Conservation (phyloP, 1,140 invertebrate species). For the Psix sp. region DNA sequence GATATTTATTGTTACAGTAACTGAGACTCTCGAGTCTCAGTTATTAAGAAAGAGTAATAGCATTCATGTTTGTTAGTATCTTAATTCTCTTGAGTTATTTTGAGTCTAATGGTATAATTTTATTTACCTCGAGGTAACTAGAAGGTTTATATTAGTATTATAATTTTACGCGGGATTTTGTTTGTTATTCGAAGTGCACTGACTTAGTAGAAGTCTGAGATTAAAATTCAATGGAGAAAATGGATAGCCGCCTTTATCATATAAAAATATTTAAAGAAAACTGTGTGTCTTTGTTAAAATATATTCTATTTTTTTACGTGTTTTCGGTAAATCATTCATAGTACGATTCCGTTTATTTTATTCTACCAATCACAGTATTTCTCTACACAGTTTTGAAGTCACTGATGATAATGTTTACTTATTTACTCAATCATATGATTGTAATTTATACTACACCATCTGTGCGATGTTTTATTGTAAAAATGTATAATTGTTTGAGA, state of each 20-base stretch:
- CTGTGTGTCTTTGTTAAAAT: conserved; percentile 20
- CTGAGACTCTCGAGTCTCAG: too few relatives aligned
- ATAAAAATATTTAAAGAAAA: conserved; percentile 2
- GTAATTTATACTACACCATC: too few relatives aligned
- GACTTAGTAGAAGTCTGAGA: conserved; percentile 18
- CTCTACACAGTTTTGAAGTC: neutral
- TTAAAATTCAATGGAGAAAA: conserved; percentile 7
- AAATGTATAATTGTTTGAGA: too few relatives aligned
- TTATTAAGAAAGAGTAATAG: too few relatives aligned
- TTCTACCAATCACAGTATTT: too few relatives aligned
- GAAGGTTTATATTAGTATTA: conserved; percentile 33
- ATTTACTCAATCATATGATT: too few relatives aligned
- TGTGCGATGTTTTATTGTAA: too few relatives aligned
- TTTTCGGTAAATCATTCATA: conserved; percentile 1
- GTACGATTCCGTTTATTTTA: conserved; percentile 1
- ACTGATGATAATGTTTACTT: too few relatives aligned
- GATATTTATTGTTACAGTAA: too few relatives aligned
- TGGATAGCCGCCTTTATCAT: neutral
- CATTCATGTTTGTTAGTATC: conserved; percentile 7
- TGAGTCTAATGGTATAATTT: conserved; percentile 42
- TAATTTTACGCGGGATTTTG: conserved; percentile 21
- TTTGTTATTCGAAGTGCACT: conserved; percentile 8
- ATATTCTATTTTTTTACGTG: conserved; percentile 30
- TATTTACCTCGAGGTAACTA: conserved; percentile 20
- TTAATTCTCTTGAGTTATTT: conserved; percentile 20